These are phyloP conservation scores for Oxycera nigricornis DNA, from an alignment of 2,888 invertebrate species.

Conservation along the genomic window DNA sequence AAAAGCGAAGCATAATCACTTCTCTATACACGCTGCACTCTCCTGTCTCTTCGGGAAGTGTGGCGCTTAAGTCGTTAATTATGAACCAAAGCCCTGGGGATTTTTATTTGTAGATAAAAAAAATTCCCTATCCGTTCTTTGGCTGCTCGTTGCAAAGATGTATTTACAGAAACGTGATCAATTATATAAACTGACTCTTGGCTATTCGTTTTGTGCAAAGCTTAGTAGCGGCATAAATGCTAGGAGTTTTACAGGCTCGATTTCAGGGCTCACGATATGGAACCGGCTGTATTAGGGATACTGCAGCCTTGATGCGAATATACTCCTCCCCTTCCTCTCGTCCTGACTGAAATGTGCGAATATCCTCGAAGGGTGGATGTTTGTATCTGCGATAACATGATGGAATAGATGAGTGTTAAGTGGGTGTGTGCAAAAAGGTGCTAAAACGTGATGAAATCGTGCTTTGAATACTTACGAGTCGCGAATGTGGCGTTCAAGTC, in stretches of 20 bases:
- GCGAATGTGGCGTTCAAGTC: not conserved
- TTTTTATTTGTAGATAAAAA: constrained; percentile 25
- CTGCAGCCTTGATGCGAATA: not conserved
- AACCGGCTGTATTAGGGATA: not conserved
- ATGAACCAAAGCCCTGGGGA: constrained; percentile 19
- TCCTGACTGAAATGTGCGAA: too few relatives aligned
- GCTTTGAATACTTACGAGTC: constrained; percentile 3
- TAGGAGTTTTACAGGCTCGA: not conserved
- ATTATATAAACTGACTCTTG: constrained; percentile 8
- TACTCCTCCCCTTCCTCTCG: not conserved
- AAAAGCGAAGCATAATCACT: not conserved
- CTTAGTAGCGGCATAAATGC: not conserved
- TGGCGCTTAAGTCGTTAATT: constrained; percentile 16
- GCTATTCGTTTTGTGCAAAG: not conserved
- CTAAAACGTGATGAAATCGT: constrained; percentile 10
- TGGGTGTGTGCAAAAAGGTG: constrained; percentile 16
- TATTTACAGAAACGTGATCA: constrained; percentile 22
- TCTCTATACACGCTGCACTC: not conserved
- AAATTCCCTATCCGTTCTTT: not conserved
- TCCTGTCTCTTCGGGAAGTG: not conserved
- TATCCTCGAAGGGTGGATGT: not conserved
- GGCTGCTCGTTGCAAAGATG: not conserved
- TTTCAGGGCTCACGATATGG: not conserved
- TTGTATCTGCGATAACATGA: not conserved
- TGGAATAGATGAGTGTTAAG: not conserved